Percentiles rank a stretch among this genome's conserved stretches.
phyloP scores from a whole-genome alignment of 2,113 vertebrate species.

The Sapayoa aenigma region DNA sequence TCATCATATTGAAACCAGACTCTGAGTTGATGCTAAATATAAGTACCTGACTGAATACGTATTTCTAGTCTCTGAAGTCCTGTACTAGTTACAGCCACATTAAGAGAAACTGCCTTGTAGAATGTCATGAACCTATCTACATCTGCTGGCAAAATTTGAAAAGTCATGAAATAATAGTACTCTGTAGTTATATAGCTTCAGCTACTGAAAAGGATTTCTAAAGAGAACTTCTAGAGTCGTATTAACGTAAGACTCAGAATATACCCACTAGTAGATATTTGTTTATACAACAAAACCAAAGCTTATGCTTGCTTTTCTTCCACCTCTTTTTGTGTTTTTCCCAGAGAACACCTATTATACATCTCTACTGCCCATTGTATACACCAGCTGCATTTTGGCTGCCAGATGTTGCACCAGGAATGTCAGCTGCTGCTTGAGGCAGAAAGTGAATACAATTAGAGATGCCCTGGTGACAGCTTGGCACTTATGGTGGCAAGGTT shows the following conservation, averaged over 20 bases:
- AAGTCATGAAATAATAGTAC: not conserved
- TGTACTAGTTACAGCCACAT: not conserved
- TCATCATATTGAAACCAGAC: conserved; percentile 3
- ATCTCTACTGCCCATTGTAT: not conserved
- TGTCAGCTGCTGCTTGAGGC: conserved; percentile 2
- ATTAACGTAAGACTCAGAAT: not conserved
- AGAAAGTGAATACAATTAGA: not conserved
- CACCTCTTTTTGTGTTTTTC: not conserved
- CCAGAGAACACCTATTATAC: not conserved
- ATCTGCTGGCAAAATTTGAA: not conserved
- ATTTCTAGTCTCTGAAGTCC: not conserved
- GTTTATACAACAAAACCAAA: not conserved
- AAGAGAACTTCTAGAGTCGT: not conserved
- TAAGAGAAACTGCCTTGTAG: not conserved
- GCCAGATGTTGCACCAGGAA: conserved; percentile 22
- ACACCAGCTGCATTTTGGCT: not conserved
- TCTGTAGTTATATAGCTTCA: not conserved
- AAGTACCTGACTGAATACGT: not conserved
- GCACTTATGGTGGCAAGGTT: not conserved
- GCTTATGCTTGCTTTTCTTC: not conserved
- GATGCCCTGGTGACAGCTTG: not conserved
- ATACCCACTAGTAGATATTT: not conserved
- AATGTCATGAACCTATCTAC: not conserved
- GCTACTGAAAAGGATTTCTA: not conserved
- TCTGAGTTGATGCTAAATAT: conserved; percentile 2